Base-by-base conservation (phyloP, 2,888 invertebrate genomes). In the Drosophila ezoana region DNA sequence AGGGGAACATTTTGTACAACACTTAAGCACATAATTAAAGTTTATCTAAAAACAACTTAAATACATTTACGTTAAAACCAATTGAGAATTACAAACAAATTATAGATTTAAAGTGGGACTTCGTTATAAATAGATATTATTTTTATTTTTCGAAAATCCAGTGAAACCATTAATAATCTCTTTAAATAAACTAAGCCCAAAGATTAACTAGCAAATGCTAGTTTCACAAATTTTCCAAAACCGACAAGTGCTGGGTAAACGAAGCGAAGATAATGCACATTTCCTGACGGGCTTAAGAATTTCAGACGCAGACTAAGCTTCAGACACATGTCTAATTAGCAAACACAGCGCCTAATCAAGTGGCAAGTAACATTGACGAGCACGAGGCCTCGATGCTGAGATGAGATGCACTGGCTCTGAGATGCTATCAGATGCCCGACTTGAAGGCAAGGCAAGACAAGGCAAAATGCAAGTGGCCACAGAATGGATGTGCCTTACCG, bases 361-460 rank as follows among this genome's bases (percentile, higher is more conserved):
- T 83, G 89, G 76, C 87, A 83, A 87, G 70, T 79, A 88, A 86
- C 83, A 86, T 88, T 83, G 86, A 73, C 62, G 52, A 61, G 47
- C 32, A 60, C 57, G 65, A 79, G 78, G 44, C 72, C 80, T 64
- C 78, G 73, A 79, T 82, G 86, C 64, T 59, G 64, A 74, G 72
- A 64, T 66, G 48, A 53, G 64, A 71, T 79, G 56, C 56, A 51
- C 20, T 37, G 44, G 33, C 71, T 56, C 9, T 37, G 56, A 78
- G 76, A 75, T 70, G 65, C 43, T 73, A 88, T 72, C 85, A 52
- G 67, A 56, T 57, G 70, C 59, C 76, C 61, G 75, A 64, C 64
- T 63, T 59, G 76, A 72, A 82, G 75, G 81, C 72, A 65, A 58
- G 57, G 51, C 68, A 59, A 53, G 60, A 43, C 80, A 60, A 37